Evolutionary conservation across 2,888 invertebrate species (phyloP).

Genomic region (Eudasyphora cyanicolor): DNA sequence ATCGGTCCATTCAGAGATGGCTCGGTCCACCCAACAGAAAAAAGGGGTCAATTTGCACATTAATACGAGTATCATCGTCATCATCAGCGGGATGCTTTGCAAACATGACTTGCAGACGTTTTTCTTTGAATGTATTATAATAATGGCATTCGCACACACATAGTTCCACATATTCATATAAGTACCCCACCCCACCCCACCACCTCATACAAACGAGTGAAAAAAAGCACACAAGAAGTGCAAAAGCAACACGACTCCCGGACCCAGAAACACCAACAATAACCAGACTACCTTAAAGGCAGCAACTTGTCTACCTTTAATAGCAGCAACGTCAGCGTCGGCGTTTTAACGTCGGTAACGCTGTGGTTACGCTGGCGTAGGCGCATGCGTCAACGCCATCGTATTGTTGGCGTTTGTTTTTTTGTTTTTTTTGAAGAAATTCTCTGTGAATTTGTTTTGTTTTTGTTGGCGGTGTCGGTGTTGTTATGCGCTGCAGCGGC

Average conservation of each 20-base stretch:
- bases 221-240: constrained; percentile 31
- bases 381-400: not conserved
- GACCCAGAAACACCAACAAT: constrained; percentile 10
- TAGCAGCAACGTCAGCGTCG: constrained; percentile 36
- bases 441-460: constrained; percentile 50
- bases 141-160: not conserved
- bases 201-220: not conserved
- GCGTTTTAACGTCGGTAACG: constrained; percentile 28
- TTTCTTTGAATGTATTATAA: constrained; percentile 10
- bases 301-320: constrained; percentile 63
- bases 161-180: not conserved
- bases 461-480: too few relatives aligned
- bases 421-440: constrained; percentile 41
- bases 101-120: constrained; percentile 39
- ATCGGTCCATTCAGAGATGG: too few relatives aligned
- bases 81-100: too few relatives aligned
- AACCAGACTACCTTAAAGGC: constrained; percentile 65
- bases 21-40: too few relatives aligned
- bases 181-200: constrained; percentile 6
- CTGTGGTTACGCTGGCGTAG: too few relatives aligned
- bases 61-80: too few relatives aligned
- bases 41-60: too few relatives aligned
- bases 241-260: constrained; percentile 16
- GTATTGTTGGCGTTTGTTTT: constrained; percentile 22
- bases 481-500: not conserved